phyloP scores from a whole-genome alignment of 2,797 vertebrate species.

The Protosalanx chinensis region DNA sequence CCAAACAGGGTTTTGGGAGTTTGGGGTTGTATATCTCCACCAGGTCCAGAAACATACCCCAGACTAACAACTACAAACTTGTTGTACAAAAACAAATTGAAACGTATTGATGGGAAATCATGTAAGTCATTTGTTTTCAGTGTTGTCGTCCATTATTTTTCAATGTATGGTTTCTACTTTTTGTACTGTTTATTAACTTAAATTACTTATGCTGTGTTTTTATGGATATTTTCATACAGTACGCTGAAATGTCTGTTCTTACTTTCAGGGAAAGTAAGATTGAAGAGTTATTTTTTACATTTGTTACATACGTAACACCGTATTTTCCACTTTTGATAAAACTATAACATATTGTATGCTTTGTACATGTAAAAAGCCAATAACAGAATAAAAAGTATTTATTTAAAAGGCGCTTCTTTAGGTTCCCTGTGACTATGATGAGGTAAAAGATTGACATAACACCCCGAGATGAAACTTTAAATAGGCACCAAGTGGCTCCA shows the following conservation, averaged over 20 bases:
- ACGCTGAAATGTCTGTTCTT: slow-evolving; percentile 91
- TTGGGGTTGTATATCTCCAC: slow-evolving; percentile 57
- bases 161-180: slow-evolving; percentile 81
- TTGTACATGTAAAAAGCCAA: slow-evolving; percentile 99
- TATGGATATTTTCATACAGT: slow-evolving; percentile 94
- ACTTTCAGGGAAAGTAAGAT: slow-evolving; percentile 99
- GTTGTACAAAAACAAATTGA: slow-evolving; percentile 68
- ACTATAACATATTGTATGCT: slow-evolving; percentile 99
- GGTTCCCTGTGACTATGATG: slow-evolving; percentile 10
- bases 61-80: slow-evolving; percentile 62
- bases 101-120: slow-evolving; percentile 64
- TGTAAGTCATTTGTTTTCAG: slow-evolving; percentile 63
- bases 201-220: slow-evolving; percentile 92
- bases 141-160: slow-evolving; percentile 67
- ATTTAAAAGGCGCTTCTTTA: slow-evolving; percentile 81
- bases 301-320: slow-evolving; percentile 99
- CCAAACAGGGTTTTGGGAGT: slow-evolving; percentile 44
- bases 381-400: slow-evolving; percentile 99
- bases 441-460: slow-evolving; percentile 15
- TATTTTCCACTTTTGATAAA: slow-evolving; percentile 99
- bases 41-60: slow-evolving; percentile 55
- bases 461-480: slow-evolving; percentile 22
- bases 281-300: slow-evolving; percentile 96
- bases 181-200: slow-evolving; percentile 92
- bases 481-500: slow-evolving; percentile 13